Base-by-base conservation (phyloP, 2,113 vertebrate species). In the Ancistrus triradiatus region DNA sequence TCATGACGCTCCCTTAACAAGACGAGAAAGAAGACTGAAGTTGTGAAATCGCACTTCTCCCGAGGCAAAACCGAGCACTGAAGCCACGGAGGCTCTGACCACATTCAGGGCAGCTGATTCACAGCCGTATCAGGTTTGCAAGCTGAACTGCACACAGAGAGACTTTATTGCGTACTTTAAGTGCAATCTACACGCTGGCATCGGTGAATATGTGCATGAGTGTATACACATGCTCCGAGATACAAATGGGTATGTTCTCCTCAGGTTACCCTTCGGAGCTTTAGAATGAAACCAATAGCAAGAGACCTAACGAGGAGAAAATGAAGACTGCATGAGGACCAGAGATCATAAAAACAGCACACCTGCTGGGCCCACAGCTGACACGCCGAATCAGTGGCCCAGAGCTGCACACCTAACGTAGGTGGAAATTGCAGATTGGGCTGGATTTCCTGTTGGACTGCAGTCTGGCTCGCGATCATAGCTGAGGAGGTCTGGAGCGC, bases 361-460 rank as follows among this genome's bases (percentile, higher is more conserved):
- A 43, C 31, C 31, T 4, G 6, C 21, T 48, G 4, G 9, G 9
- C 5, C 42, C 55, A 43, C 18, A 38, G 5, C 2, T 21, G 9
- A 55, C 43, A 25, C 8, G 37, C 24, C 9, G 5, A 24, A 59
- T 17, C 27, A 59, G 14, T 19, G 25, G 15, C 28, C 57, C 47
- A 27, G 7, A 48, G 42, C 65, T 68, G 63, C 66, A 63, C 70
- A 84, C 79, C 79, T 84, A 81, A 82, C 59, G 68, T 75, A 85
- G 80, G 85, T 85, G 83, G 79, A 85, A 85, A 85, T 83, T 80
- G 68, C 79, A 80, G 70, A 72, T 82, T 76, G 80, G 58, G 78
- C 81, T 76, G 72, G 72, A 82, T 83, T 88, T 86, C 81, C 82
- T 82, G 78, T 75, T 78, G 69, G 59, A 21, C 28, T 68, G 75